Conservation (phyloP, 2,113 vertebrate genomes). For the Melanotaenia duboulayi region DNA sequence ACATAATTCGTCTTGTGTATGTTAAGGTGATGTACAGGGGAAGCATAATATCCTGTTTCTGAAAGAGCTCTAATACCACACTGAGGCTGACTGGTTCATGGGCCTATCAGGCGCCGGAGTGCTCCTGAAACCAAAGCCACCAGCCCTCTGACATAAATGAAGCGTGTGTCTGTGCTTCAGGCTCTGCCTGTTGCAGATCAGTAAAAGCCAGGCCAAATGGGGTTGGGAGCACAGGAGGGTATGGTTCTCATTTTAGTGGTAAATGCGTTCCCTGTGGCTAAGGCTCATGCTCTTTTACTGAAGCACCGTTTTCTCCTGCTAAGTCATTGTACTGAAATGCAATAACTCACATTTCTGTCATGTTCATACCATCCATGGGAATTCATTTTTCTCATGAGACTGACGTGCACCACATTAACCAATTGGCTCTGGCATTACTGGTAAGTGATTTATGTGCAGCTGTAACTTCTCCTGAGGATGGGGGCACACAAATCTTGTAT, state of each 20-base stretch:
- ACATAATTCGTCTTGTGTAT: slow-evolving; percentile 68
- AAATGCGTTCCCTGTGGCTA: slow-evolving; percentile 39
- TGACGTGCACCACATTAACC: slow-evolving; percentile 1
- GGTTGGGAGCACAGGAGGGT: slow-evolving; percentile 28
- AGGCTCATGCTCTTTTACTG: slow-evolving; percentile 28
- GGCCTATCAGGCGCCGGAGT: slow-evolving; percentile 53
- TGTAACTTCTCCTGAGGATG: neutral
- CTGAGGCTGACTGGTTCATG: slow-evolving; percentile 54
- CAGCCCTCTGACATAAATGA: slow-evolving; percentile 70
- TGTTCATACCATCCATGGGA: slow-evolving; percentile 3
- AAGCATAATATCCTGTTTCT: slow-evolving; percentile 82
- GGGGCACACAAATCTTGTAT: slow-evolving; percentile 17
- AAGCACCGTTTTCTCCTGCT: slow-evolving; percentile 25
- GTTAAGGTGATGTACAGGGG: slow-evolving; percentile 72
- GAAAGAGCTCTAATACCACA: slow-evolving; percentile 62
- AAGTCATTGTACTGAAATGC: slow-evolving; percentile 36
- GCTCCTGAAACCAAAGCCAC: slow-evolving; percentile 65
- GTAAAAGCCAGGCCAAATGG: slow-evolving; percentile 60
- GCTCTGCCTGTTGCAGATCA: slow-evolving; percentile 40
- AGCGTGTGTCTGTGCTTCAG: slow-evolving; percentile 57
- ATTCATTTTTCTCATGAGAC: slow-evolving; percentile 16
- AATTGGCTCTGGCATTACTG: neutral
- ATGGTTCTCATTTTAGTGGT: slow-evolving; percentile 70
- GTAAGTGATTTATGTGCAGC: slow-evolving; percentile 15
- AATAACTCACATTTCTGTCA: slow-evolving; percentile 29